Evolutionary conservation across 2,888 invertebrate genomes (phyloP).

Genomic region (Plusia festucae): DNA sequence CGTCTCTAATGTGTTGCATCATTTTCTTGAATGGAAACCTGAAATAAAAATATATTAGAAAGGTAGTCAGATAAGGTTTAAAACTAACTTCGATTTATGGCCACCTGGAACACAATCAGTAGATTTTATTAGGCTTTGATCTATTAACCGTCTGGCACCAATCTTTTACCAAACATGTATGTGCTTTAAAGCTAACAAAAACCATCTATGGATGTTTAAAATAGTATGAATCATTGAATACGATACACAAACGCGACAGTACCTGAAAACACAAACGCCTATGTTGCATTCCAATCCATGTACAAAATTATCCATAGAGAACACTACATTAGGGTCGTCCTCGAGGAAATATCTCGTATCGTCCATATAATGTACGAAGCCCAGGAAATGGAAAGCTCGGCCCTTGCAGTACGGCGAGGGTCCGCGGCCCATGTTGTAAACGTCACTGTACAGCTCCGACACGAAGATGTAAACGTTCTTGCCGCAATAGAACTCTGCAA

Average conservation of each 20-base stretch:
- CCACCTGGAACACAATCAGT: too few species aligned
- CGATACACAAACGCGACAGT: background rate
- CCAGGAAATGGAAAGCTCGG: slow-evolving; percentile 80
- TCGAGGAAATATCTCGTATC: slow-evolving; percentile 79
- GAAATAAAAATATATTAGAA: slow-evolving; percentile 8
- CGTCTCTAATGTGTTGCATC: slow-evolving; percentile 79
- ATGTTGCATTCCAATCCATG: slow-evolving; percentile 84
- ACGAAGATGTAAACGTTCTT: slow-evolving; percentile 82
- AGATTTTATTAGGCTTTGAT: too few species aligned
- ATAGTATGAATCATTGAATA: background rate
- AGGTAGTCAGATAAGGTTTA: background rate
- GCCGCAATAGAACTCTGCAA: slow-evolving; percentile 82
- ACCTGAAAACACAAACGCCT: slow-evolving; percentile 83
- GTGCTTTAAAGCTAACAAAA: too few species aligned
- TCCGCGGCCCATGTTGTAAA: slow-evolving; percentile 81
- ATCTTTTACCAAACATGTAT: too few species aligned
- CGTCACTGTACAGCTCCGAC: slow-evolving; percentile 83
- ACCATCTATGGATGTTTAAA: too few species aligned
- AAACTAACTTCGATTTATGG: background rate
- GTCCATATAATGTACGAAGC: slow-evolving; percentile 81
- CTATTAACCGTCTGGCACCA: too few species aligned
- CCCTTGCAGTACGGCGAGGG: slow-evolving; percentile 78
- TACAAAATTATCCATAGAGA: slow-evolving; percentile 81
- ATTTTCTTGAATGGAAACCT: slow-evolving; percentile 85
- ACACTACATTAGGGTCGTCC: slow-evolving; percentile 80